Evolutionary conservation across 1,140 invertebrate genomes (phyloP).

Genomic region (Antheraea mylitta): DNA sequence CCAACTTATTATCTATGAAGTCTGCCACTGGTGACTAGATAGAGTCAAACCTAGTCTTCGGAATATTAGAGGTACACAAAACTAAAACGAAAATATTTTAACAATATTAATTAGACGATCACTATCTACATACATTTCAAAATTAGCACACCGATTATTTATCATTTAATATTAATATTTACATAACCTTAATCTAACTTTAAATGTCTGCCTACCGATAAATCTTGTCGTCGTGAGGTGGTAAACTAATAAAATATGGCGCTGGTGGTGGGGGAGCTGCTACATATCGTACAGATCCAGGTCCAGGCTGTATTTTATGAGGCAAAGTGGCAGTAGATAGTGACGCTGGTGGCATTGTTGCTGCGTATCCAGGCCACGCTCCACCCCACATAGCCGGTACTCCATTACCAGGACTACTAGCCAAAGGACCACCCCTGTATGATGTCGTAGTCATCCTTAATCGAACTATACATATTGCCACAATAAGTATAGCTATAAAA

Average conservation of each 20-base stretch:
- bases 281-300: conserved; percentile 77
- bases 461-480: conserved; percentile 92
- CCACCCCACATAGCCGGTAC: conserved; percentile 77
- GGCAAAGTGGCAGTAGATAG: conserved; percentile 81
- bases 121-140: conserved; percentile 25
- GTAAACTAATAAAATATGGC: conserved; percentile 77
- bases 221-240: conserved; percentile 77
- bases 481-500: conserved; percentile 92
- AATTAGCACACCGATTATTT: conserved; percentile 8
- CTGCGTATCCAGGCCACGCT: conserved; percentile 76
- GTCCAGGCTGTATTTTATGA: conserved; percentile 80
- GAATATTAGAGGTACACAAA: background rate
- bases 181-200: conserved; percentile 19
- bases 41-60: conserved; percentile 49
- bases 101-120: conserved; percentile 36
- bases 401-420: conserved; percentile 74
- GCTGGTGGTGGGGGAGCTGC: conserved; percentile 63
- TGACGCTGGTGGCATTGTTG: conserved; percentile 70
- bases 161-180: conserved; percentile 24
- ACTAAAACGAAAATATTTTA: background rate
- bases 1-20: conserved; percentile 15
- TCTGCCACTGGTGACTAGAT: conserved; percentile 62
- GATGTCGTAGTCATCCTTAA: conserved; percentile 83
- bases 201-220: conserved; percentile 58
- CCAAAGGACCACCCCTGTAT: conserved; percentile 83